Base-by-base conservation (phyloP, 2,888 invertebrate species). In the Nemurella pictetii region DNA sequence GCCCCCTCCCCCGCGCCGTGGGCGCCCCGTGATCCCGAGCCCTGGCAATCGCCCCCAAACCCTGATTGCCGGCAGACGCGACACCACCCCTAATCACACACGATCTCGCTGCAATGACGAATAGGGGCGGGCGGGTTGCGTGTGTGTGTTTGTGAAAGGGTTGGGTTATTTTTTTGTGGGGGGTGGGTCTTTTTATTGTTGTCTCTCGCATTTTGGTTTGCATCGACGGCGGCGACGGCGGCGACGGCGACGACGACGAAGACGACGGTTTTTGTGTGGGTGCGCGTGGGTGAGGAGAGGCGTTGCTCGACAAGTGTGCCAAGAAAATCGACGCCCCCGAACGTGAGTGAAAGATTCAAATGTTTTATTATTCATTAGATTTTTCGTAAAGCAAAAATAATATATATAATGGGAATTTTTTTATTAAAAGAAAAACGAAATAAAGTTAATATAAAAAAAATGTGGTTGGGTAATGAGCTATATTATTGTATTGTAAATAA, bases 11-110 rank as follows among this genome's bases (percentile, higher is more conserved):
- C n/a, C n/a, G n/a, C n/a, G n/a, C n/a, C 89, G 88, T 86, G 87
- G 26, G 86, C 89, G 86, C 89, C 89, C 25, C 88, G 89, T 88
- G 88, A 84, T 82, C 80, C 81, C 83, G 84, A 84, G 83, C 25
- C 25, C 78, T 55, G 83, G 77, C 73, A 77, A 78, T 73, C 30
- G 28, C 35, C 32, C 32, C 26, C 36, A 80, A 25, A 72, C 73
- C 82, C 27, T 28, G 28, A 55, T 36, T 9, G 35, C 30, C 29
- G 26, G 27, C 72, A 75, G n/a, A 35, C 35, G 30, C 32, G 72
- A 36, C 32, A 20, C 30, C 20, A 32, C 83, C 36, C 55, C 83
- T 27, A 28, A 36, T 77, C 32, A 29, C 27, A 27, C 29, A 35
- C 75, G 75, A 25, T 83, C 20, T 27, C 78, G 77, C 72, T 27